Evolutionary conservation across 2,797 vertebrate species (phyloP).

Genomic region (Thamnophis elegans): DNA sequence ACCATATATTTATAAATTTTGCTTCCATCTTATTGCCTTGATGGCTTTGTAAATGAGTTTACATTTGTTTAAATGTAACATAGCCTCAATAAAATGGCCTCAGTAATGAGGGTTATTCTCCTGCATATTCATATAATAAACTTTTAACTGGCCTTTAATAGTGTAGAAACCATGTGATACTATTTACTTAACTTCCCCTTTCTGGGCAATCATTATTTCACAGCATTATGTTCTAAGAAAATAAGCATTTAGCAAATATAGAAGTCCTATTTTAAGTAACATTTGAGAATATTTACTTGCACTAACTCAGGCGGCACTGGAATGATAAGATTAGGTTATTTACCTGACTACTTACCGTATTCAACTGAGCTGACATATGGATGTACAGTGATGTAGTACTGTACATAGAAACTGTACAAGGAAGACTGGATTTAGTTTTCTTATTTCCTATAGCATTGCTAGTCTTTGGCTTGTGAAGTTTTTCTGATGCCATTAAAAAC

Average conservation of each 20-base stretch:
- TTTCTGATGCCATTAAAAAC: not conserved
- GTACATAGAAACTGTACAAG: constrained; percentile 26
- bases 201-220: constrained; percentile 49
- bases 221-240: constrained; percentile 39
- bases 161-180: constrained; percentile 44
- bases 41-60: constrained; percentile 35
- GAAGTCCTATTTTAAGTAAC: constrained; percentile 40
- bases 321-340: constrained; percentile 9
- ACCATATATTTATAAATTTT: constrained; percentile 25
- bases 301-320: constrained; percentile 20
- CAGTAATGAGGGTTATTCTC: constrained; percentile 50
- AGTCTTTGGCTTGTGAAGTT: constrained; percentile 20
- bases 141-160: constrained; percentile 48
- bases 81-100: constrained; percentile 20
- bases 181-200: constrained; percentile 56
- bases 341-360: constrained; percentile 15
- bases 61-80: constrained; percentile 51
- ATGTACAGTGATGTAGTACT: not conserved
- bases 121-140: constrained; percentile 49
- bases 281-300: constrained; percentile 29
- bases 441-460: not conserved
- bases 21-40: constrained; percentile 12
- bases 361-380: constrained; percentile 30
- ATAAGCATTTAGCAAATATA: constrained; percentile 36
- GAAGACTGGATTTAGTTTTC: not conserved